These are phyloP conservation scores for Dryocosmus kuriphilus DNA, from an alignment of 2,888 invertebrate genomes.

Conservation along the genomic window DNA sequence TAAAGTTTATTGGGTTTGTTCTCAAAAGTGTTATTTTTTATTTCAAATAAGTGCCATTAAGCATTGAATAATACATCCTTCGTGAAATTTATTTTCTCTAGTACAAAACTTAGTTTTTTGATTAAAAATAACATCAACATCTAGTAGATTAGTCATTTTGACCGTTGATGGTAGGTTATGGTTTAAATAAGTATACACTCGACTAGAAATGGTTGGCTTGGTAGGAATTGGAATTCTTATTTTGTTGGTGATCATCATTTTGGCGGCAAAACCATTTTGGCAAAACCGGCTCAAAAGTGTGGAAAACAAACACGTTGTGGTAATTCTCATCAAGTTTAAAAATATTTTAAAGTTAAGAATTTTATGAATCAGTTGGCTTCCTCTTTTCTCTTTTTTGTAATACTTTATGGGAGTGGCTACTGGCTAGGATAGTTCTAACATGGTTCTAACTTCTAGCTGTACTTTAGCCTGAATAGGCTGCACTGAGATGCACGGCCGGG, in stretches of 20 bases:
- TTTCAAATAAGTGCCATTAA: too few relatives aligned
- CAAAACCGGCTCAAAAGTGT: slow-evolving; percentile 57
- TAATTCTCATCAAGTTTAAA: slow-evolving; percentile 50
- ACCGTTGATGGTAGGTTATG: neutral
- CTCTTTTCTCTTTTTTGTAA: too few relatives aligned
- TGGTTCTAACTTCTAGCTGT: too few relatives aligned
- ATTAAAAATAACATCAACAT: neutral
- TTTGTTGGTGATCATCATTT: slow-evolving; percentile 50
- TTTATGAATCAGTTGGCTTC: too few relatives aligned
- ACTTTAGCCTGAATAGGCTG: too few relatives aligned
- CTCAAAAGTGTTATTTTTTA: too few relatives aligned
- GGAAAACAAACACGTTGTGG: slow-evolving; percentile 67
- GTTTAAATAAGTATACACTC: neutral
- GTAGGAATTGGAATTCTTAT: slow-evolving; percentile 49
- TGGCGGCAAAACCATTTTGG: slow-evolving; percentile 56
- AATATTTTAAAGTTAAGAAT: too few relatives aligned
- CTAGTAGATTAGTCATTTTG: neutral
- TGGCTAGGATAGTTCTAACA: too few relatives aligned
- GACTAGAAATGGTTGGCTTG: slow-evolving; percentile 41
- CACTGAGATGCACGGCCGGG: too few relatives aligned
- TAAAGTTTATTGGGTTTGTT: too few relatives aligned
- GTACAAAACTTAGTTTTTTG: neutral
- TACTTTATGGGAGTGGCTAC: too few relatives aligned
- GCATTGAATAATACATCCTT: too few relatives aligned
- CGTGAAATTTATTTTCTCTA: neutral